Evolutionary conservation across 2,113 vertebrate species (phyloP).

Genomic region (Hippocampus comes): DNA sequence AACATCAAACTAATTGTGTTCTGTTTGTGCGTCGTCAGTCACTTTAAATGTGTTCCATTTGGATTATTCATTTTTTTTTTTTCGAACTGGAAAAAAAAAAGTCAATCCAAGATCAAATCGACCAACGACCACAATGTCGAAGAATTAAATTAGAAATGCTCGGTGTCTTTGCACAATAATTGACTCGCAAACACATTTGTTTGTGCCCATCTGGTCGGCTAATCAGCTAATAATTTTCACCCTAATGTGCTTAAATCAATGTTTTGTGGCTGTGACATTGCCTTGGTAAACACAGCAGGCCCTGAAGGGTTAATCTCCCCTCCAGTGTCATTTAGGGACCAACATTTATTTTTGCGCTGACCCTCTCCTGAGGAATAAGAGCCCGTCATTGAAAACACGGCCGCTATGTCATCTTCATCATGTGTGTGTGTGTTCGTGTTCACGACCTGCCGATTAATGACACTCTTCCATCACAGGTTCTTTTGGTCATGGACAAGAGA

Average conservation of each 20-base stretch:
- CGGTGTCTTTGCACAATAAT: background rate
- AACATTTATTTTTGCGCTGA: slow-evolving; percentile 39
- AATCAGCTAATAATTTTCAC: slow-evolving; percentile 1
- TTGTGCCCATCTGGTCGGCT: slow-evolving; percentile 5
- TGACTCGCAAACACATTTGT: background rate
- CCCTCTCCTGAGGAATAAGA: slow-evolving; percentile 31
- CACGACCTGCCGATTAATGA: slow-evolving; percentile 44
- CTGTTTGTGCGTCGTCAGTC: too few relatives aligned
- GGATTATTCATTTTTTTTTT: background rate
- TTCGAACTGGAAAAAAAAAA: background rate
- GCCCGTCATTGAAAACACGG: slow-evolving; percentile 25
- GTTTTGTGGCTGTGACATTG: background rate
- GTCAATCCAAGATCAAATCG: background rate
- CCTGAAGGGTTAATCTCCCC: slow-evolving; percentile 13
- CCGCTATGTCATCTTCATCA: slow-evolving; percentile 33
- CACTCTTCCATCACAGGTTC: slow-evolving; percentile 79
- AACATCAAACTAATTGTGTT: too few relatives aligned
- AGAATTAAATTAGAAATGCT: background rate
- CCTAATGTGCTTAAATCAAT: slow-evolving; percentile 6
- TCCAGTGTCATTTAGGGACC: slow-evolving; percentile 24
- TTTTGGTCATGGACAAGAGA: slow-evolving; percentile 94
- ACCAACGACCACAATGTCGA: background rate
- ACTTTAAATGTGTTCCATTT: too few relatives aligned
- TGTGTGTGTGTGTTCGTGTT: slow-evolving; percentile 9
- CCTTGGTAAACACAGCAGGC: slow-evolving; percentile 20